Base-by-base conservation (phyloP, 2,888 invertebrate genomes). In the Ashinkailepas kermadecensis region DNA sequence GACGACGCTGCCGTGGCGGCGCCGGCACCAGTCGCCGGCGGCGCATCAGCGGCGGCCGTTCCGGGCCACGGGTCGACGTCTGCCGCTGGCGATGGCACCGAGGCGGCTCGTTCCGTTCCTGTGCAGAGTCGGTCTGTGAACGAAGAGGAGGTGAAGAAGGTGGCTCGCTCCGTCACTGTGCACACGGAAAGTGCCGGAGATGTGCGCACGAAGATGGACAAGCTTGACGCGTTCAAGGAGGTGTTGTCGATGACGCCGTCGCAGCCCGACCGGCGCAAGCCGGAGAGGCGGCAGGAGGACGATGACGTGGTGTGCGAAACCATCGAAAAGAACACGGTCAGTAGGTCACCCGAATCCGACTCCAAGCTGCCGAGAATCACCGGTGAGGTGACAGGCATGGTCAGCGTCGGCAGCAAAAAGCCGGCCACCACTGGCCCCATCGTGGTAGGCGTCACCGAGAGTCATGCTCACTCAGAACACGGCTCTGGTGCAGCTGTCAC, bases 181-280 rank as follows among this genome's bases (percentile, higher is more conserved):
- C 13, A 56, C 12, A 10, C 12, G 21, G 56, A 56, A 1, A 11
- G 12, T 3, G 21, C 21, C 1, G 1, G 8, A 6, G 15, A 11
- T 3, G 10, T 21, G 7, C 54, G 54, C 6, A 39, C 54, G 13
- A 54, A 74, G 21, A 74, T 74, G 1, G 56, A 74, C 74, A 74
- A 74, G 21, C 74, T 74, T 21, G 74, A 74, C 0, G 74, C 74
- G 21, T 74, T 74, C 56, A 74, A 74, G 54, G 74, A 74, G 15
- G 74, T 74, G 18, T 21, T 74, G 54, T 39, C 56, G 8, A 13
- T 74, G 21, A 74, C 74, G 8, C 74, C 74, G 12, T 59, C 59
- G 39, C 39, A 4, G 39, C 39, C 39, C 54, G 56, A 18, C 2
- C 10, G 21, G 18, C 62, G 15, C 13, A 74, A 56, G 15, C 39